These are phyloP conservation scores for Etheostoma nigrum DNA, from an alignment of 2,797 vertebrate genomes.

Conservation along the genomic window DNA sequence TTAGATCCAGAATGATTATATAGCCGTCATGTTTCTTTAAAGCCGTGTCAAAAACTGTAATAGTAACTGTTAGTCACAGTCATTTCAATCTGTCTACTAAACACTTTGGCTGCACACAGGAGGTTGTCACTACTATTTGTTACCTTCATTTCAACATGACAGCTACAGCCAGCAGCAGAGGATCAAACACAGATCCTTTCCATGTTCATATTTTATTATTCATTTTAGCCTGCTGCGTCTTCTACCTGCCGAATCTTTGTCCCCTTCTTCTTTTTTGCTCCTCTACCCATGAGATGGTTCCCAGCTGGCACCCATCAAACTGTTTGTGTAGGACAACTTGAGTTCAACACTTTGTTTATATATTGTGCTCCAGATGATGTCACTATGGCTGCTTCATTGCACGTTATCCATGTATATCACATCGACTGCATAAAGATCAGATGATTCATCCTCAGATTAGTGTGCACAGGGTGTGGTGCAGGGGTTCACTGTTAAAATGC, in stretches of 20 bases:
- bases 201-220: conserved; percentile 67
- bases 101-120: conserved; percentile 44
- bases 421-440: conserved; percentile 46
- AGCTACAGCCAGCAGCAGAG: conserved; percentile 59
- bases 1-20: conserved; percentile 35
- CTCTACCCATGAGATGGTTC: conserved; percentile 35
- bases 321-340: conserved; percentile 51
- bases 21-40: conserved; percentile 29
- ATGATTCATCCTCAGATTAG: conserved; percentile 54
- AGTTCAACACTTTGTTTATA: conserved; percentile 35
- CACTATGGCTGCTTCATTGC: conserved; percentile 18
- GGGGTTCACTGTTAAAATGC: conserved; percentile 29
- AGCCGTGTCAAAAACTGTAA: conserved; percentile 19
- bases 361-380: conserved; percentile 25
- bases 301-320: conserved; percentile 53
- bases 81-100: conserved; percentile 39
- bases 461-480: conserved; percentile 45
- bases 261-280: conserved; percentile 35
- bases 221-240: conserved; percentile 53
- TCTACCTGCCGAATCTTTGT: conserved; percentile 28
- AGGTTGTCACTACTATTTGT: conserved; percentile 63
- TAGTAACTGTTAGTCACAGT: conserved; percentile 24
- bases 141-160: conserved; percentile 67
- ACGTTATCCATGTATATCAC: conserved; percentile 33
- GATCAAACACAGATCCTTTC: conserved; percentile 67